Percentiles rank a stretch among this genome's conserved stretches.
These are phyloP conservation scores for Eupsittula cactorum DNA, from an alignment of 2,113 vertebrate species.

Conservation along the genomic window DNA sequence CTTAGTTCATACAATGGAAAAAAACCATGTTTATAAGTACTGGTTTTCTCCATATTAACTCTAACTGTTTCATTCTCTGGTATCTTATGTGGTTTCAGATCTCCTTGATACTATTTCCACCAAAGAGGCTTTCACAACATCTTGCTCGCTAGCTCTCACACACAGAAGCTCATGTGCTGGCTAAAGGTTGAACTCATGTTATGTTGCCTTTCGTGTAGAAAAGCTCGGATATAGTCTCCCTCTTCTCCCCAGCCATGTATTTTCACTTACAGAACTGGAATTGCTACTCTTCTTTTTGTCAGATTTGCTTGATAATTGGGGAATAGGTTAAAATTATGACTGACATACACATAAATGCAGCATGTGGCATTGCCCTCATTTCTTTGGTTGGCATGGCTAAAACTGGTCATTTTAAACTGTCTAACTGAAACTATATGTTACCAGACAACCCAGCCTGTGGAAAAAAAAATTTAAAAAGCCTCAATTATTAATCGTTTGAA, in stretches of 20 bases:
- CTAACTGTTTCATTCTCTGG: neutral
- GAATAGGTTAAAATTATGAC: neutral
- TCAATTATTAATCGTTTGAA: conserved; percentile 7
- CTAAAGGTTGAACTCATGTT: fast-evolving
- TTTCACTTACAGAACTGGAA: neutral
- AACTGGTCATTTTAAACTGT: neutral
- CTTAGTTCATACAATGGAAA: neutral
- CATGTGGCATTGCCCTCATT: neutral
- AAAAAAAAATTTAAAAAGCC: neutral
- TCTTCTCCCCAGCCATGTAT: neutral
- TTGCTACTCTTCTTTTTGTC: neutral
- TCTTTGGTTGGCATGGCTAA: neutral
- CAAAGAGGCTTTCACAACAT: neutral
- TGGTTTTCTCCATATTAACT: neutral
- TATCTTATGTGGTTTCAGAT: conserved; percentile 24
- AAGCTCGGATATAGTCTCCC: neutral
- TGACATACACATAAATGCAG: neutral
- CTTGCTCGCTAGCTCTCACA: neutral
- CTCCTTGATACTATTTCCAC: neutral
- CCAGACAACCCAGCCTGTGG: neutral
- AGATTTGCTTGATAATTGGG: neutral
- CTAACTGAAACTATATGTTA: neutral
- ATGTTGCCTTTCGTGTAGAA: neutral
- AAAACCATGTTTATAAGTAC: neutral
- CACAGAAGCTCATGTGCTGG: fast-evolving